Evolutionary conservation across 2,113 vertebrate species (phyloP).

Genomic region (Tupaia chinensis): DNA sequence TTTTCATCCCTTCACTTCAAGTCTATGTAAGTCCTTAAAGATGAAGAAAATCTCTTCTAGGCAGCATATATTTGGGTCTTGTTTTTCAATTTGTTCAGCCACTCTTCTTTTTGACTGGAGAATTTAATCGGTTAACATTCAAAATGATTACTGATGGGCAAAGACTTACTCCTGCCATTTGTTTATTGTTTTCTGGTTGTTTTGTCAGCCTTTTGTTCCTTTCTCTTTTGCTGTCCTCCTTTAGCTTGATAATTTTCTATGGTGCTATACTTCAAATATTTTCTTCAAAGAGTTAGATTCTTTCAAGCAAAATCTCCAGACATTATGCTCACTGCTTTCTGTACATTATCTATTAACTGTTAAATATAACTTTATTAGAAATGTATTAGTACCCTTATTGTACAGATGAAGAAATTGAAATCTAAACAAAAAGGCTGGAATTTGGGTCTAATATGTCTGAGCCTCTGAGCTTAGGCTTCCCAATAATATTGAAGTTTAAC

Average conservation of each 20-base stretch:
- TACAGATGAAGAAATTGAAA: conserved; percentile 6
- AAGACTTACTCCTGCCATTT: background rate
- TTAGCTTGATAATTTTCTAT: background rate
- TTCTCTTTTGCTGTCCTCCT: background rate
- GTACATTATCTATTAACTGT: background rate
- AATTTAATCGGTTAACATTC: background rate
- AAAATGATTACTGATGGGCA: background rate
- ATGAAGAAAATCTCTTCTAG: background rate
- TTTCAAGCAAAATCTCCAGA: background rate
- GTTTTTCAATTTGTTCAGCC: background rate
- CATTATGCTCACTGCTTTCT: background rate
- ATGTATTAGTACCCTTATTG: background rate
- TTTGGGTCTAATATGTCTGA: background rate
- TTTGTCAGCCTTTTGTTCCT: background rate
- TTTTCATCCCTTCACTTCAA: background rate
- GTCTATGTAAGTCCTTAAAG: background rate
- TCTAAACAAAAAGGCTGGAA: background rate
- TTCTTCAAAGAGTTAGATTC: background rate
- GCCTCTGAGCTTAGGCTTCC: background rate
- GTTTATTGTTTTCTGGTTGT: background rate
- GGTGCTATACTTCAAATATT: background rate
- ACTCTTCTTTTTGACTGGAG: background rate
- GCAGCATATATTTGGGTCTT: background rate
- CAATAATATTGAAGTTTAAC: background rate
- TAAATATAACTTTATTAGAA: conserved; percentile 45